Evolutionary conservation across 1,140 invertebrate species (phyloP), one percentile per base, ranked within the genome.

Genomic region (Theocolax elegans): DNA sequence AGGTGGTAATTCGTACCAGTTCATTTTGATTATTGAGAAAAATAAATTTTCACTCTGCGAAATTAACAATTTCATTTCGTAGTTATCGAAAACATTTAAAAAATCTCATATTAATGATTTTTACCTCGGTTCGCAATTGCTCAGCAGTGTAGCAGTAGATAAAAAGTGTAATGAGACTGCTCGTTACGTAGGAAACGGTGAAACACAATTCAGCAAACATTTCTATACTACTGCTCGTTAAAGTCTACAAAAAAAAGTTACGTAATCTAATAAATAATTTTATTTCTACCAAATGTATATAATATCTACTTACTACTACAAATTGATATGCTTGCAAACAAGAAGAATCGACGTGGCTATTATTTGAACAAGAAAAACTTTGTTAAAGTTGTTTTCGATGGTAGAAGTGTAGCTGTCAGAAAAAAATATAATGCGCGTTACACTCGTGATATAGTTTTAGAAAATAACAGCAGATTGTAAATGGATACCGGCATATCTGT

Each of bases 311-410:
- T 25, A 79, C 79, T 72, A 67, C 64, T 12, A 80, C 60, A 3
- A 63, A 64, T 31, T 72, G 62, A n/a, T 74, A 76, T 56, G 51
- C 72, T 49, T 79, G 76, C 21, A 77, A 69, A 42, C 78, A 80
- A 80, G 38, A n/a, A 71, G 70, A 10, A 74, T 8, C 3, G 74
- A 73, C 13, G 72, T 74, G 8, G 67, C 71, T 0, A 80, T 4
- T 46, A 79, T 71, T 42, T 80, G 77, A 8, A 76, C 12, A 6
- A 80, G 65, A 6, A 79, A 66, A 59, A 75, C 76, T 44, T 54
- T 25, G 48, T 75, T 79, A 71, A 81, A 81, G 62, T 79, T 86
- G 1, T 66, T 25, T 72, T 87, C 83, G 31, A 88, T 76, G 13
- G n/a, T n/a, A 6, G 40, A 53, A 10, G 10, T 35, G 31, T 35